Conservation (phyloP, 2,797 vertebrate species). For the Sylvia borin region DNA sequence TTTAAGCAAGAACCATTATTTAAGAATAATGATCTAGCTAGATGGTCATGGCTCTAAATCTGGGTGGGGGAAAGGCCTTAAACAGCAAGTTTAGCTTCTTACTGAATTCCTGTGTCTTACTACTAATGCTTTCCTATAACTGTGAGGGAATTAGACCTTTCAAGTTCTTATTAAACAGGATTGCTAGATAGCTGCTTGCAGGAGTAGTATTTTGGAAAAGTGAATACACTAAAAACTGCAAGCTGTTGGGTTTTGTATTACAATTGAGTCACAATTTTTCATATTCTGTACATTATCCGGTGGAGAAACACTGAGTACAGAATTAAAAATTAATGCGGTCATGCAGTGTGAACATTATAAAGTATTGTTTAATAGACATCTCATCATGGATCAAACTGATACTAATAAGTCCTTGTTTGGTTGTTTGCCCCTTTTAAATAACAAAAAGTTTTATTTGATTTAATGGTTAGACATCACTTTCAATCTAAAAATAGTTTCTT, state of each 20-base stretch:
- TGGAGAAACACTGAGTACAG: neutral
- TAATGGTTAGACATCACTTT: neutral
- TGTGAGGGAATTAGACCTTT: neutral
- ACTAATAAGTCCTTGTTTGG: fast-evolving
- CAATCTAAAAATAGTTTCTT: neutral
- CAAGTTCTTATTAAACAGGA: neutral
- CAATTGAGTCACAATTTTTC: neutral
- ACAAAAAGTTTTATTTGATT: neutral
- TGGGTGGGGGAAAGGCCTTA: neutral
- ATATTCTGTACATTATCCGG: fast-evolving
- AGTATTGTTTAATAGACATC: neutral
- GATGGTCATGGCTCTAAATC: neutral
- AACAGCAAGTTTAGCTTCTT: neutral
- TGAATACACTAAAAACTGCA: neutral
- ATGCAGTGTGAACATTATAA: neutral
- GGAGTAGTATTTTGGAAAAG: neutral
- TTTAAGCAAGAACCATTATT: neutral
- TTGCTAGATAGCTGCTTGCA: neutral
- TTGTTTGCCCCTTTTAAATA: neutral
- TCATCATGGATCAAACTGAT: neutral
- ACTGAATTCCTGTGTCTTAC: neutral
- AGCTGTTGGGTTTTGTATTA: neutral
- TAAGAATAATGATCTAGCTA: neutral
- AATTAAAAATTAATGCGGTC: neutral
- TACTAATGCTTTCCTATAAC: neutral